Evolutionary conservation across 2,797 vertebrate species (phyloP).

Genomic region (Myotis planiceps): DNA sequence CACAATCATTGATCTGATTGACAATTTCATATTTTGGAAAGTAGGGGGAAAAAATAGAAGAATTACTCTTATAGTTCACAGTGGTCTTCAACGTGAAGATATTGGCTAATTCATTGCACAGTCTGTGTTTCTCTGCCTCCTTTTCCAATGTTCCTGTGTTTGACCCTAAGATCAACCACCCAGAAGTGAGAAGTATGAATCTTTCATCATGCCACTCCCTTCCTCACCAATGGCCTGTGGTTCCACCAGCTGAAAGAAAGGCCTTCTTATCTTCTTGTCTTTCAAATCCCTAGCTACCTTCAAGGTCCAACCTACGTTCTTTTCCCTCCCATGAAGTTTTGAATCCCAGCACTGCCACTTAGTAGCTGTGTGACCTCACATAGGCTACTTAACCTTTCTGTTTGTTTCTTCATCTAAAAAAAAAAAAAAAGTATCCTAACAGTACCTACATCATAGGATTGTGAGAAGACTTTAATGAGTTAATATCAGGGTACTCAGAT

Average conservation of each 20-base stretch:
- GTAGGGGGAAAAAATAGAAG: not conserved
- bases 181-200: not conserved
- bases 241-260: not conserved
- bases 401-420: constrained; percentile 12
- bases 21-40: not conserved
- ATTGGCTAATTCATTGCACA: not conserved
- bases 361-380: not conserved
- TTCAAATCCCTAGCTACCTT: not conserved
- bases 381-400: not conserved
- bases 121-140: not conserved
- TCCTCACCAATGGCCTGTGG: not conserved
- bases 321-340: not conserved
- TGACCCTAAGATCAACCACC: not conserved
- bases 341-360: not conserved
- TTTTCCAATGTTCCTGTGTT: not conserved
- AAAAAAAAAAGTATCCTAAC: not conserved
- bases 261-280: not conserved
- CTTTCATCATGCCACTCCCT: not conserved
- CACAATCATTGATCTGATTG: not conserved
- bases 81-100: not conserved
- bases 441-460: not conserved
- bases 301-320: not conserved
- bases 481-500: not conserved
- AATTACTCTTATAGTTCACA: not conserved
- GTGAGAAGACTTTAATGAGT: not conserved